Evolutionary conservation across 1,140 invertebrate genomes (phyloP), one percentile per base, ranked within the genome.

Genomic region (Papilio xuthus): DNA sequence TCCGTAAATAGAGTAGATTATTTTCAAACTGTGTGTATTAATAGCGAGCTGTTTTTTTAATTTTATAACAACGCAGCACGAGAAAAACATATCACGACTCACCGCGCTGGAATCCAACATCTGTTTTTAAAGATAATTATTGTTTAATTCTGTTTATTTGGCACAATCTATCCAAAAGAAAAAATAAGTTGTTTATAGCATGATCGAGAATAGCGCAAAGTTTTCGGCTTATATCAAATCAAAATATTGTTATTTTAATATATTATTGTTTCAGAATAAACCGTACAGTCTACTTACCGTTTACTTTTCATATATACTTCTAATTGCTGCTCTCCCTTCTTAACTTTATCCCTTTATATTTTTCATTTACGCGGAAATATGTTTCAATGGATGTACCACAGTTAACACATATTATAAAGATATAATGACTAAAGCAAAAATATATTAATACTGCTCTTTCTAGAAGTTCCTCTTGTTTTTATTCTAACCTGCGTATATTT

Each of bases 91-190:
- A 7, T 6, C 60, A 13, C 60, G 60, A 67, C 60, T 67, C 60
- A 67, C 60, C 26, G 60, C 60, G 26, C 60, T 15, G 60, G 60
- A 67, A 67, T 67, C 60, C 60, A 63, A 67, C 60, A 67, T 67
- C 60, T 67, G 60, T 18, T 28, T 15, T 15, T 4, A 15, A 32
- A 67, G 10, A 67, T 67, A 32, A 67, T 67, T 67, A 67, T 67
- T 56, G 10, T 60, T 23, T 60, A 60, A 60, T 60, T 60, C 20
- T 60, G 56, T 60, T 67, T 67, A 67, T 67, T 32, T 67, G 60
- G 60, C 60, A 67, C 26, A 63, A 32, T 18, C 12, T 15, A 56
- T 56, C 53, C 18, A 67, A 28, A 32, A 18, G 4, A 67, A 67
- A 15, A 67, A 67, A 67, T 15, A 67, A 67, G 60, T 63, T 63